Percentiles rank a stretch among this genome's conserved stretches.
Conservation (phyloP, 1,140 invertebrate genomes). For the Drosophila lini region DNA sequence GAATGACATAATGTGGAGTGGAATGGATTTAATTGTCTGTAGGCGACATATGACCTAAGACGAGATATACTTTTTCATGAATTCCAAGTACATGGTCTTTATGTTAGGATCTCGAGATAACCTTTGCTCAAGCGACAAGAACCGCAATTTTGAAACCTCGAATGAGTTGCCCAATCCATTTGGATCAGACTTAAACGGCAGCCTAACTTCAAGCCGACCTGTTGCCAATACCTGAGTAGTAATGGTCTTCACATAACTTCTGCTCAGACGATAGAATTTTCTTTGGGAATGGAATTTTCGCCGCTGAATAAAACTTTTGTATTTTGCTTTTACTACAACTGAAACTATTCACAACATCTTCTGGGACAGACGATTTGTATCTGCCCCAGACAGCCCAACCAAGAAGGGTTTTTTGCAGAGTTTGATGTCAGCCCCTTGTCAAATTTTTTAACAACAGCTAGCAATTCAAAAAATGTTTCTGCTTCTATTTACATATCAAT, state of each 20-base stretch:
- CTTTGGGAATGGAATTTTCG: background rate
- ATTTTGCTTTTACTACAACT: background rate
- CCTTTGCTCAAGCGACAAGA: too few relatives aligned
- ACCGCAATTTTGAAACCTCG: too few relatives aligned
- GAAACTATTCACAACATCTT: background rate
- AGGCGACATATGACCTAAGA: too few relatives aligned
- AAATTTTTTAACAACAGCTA: background rate
- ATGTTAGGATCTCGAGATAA: too few relatives aligned
- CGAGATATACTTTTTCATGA: too few relatives aligned
- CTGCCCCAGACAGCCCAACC: background rate
- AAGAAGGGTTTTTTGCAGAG: background rate
- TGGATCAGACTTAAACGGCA: too few relatives aligned
- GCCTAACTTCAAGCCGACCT: too few relatives aligned
- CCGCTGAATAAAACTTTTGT: background rate
- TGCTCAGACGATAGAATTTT: background rate
- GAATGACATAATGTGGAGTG: too few relatives aligned
- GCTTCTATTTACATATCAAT: background rate
- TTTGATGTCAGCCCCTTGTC: background rate
- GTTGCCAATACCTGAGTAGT: too few relatives aligned
- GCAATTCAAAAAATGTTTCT: background rate
- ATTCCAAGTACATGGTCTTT: too few relatives aligned
- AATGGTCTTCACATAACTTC: background rate
- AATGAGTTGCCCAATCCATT: too few relatives aligned
- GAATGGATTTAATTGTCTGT: too few relatives aligned
- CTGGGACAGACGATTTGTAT: background rate